phyloP scores from a whole-genome alignment of 1,140 invertebrate species.

The Lysiphlebus fabarum region DNA sequence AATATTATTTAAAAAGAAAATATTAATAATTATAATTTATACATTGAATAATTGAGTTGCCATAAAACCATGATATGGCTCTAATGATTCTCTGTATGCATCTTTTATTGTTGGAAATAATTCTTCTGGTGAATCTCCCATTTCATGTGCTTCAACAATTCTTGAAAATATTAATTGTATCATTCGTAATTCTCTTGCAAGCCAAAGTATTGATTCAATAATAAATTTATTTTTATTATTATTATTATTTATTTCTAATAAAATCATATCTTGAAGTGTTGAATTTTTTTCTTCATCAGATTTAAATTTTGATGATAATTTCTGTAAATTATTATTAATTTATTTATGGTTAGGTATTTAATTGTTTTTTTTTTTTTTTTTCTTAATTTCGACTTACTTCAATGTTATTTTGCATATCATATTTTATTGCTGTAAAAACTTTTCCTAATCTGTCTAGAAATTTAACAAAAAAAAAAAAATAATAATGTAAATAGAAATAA shows the following conservation, averaged over 20 bases:
- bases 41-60: conserved; percentile 65
- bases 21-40: conserved; percentile 36
- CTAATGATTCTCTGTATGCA: conserved; percentile 63
- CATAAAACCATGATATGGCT: conserved; percentile 66
- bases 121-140: conserved; percentile 52
- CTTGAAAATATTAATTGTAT: conserved; percentile 60
- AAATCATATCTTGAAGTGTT: conserved; percentile 66
- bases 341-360: neutral
- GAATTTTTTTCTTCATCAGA: conserved; percentile 55
- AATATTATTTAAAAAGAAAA: neutral
- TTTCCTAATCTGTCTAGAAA: conserved; percentile 68
- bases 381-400: conserved; percentile 56
- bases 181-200: conserved; percentile 65
- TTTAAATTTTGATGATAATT: conserved; percentile 61
- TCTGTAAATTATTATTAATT: conserved; percentile 50
- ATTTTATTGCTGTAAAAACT: conserved; percentile 67
- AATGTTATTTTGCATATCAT: conserved; percentile 73
- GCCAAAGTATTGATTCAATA: conserved; percentile 64
- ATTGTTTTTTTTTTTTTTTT: conserved; percentile 58
- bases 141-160: conserved; percentile 56
- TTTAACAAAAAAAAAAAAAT: neutral
- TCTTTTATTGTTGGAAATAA: conserved; percentile 58
- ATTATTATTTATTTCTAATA: conserved; percentile 55
- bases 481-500: neutral
- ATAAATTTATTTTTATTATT: conserved; percentile 47